Base-by-base conservation (phyloP, 1,140 invertebrate genomes). In the Holotrichia oblita region DNA sequence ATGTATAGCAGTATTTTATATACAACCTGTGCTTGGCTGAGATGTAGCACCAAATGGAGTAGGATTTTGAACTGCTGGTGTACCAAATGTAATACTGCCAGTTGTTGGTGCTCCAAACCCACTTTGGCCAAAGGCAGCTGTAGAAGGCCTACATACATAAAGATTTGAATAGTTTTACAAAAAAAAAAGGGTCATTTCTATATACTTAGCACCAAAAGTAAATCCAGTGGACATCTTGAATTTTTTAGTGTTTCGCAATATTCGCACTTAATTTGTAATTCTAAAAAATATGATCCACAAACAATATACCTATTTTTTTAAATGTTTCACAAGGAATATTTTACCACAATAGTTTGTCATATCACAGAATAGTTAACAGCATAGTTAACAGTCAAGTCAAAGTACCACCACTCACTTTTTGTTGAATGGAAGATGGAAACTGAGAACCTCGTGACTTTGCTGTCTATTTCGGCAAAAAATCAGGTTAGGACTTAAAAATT, bases 151-250 rank as follows among this genome's bases (percentile, higher is more conserved):
- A 42, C 0, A 77, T 22, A 20, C 8, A 74, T 10, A 73, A 74
- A 9, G 8, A 44, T 24, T 14, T 48, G 3, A 40, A 24, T 34
- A 34, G 34, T 34, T 44, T 41, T 64, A 10, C 76, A 79, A 40
- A 17, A 75, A 27, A 12, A 40, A 9, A n/a, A 17, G 14, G n/a
- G n/a, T n/a, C 27, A 34, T 4, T 55, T 55, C 14, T 22, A 78
- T 61, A 78, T 78, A 80, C 79, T 78, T 80, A 17, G 76, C 41
- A 14, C 79, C 79, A 75, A 80, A 80, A 17, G 73, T 75, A 34
- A 80, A 78, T 34, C 79, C 79, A 7, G 77, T 48, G 12, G 77
- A 78, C 79, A 80, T 80, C 17, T 27, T 34, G 8, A 61, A 61
- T 34, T 9, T 69, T 69, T 55, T 17, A 55, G 48, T 69, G 7